Evolutionary conservation across 2,888 invertebrate species (phyloP).

Genomic region (Lathronympha strigana): DNA sequence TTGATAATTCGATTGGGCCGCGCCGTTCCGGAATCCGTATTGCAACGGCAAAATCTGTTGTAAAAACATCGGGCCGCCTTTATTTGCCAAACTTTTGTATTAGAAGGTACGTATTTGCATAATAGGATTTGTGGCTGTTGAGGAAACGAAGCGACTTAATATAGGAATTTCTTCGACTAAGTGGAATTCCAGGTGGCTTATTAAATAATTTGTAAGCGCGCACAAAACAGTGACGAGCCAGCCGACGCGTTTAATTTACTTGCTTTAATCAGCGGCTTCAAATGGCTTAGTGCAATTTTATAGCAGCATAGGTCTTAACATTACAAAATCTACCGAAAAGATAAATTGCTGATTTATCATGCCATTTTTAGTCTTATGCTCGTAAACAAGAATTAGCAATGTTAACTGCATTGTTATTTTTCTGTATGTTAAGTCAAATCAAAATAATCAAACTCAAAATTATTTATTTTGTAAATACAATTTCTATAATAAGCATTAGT

Average conservation of each 20-base stretch:
- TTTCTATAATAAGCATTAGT: no score
- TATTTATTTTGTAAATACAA: no score
- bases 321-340: background rate
- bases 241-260: conserved; percentile 36
- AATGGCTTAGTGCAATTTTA: conserved; percentile 19
- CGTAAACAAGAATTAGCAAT: no score
- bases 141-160: conserved; percentile 46
- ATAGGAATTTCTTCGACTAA: conserved; percentile 40
- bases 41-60: conserved; percentile 40
- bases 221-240: conserved; percentile 36
- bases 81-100: conserved; percentile 45
- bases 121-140: conserved; percentile 45
- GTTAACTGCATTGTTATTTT: background rate
- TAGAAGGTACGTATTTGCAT: conserved; percentile 46
- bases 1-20: conserved; percentile 32
- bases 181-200: conserved; percentile 40
- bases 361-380: background rate
- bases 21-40: conserved; percentile 27
- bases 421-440: no score
- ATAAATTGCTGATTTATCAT: background rate
- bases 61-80: conserved; percentile 42
- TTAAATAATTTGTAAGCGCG: conserved; percentile 42
- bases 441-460: no score
- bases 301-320: conserved; percentile 12
- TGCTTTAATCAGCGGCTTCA: conserved; percentile 31